A percentile compares a stretch with the other conserved stretches of the same genome.
Evolutionary conservation across 2,113 vertebrate species (phyloP).

Genomic region (Muntiacus reevesi): DNA sequence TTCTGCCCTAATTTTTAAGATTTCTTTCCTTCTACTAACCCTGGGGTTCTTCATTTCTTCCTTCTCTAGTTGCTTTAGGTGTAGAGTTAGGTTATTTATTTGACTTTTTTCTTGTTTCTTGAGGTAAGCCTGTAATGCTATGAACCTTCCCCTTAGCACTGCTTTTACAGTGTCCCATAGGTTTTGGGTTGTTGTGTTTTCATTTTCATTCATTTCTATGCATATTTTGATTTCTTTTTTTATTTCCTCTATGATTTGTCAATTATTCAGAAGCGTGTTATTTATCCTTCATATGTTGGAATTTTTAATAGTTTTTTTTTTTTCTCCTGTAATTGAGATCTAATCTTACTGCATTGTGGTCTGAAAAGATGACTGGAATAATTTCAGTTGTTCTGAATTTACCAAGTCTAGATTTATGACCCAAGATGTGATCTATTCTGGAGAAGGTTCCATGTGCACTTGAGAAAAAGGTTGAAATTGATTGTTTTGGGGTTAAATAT

Average conservation of each 20-base stretch:
- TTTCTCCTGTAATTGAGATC: neutral
- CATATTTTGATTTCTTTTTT: neutral
- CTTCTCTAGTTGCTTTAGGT: rapidly evolving
- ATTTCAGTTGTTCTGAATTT: neutral
- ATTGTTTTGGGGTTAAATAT: neutral
- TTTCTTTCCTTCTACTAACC: neutral
- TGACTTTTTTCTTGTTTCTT: neutral
- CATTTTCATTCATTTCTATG: neutral
- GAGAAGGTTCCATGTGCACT: neutral
- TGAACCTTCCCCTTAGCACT: neutral
- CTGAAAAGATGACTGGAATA: neutral
- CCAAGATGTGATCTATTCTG: neutral
- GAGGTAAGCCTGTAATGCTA: neutral
- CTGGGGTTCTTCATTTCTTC: neutral
- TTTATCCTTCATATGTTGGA: neutral
- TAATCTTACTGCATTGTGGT: neutral
- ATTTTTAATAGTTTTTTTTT: neutral
- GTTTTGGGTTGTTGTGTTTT: neutral
- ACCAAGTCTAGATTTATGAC: neutral
- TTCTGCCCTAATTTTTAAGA: neutral
- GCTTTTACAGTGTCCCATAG: neutral
- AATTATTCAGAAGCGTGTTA: neutral
- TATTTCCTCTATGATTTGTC: neutral
- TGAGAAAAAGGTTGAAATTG: neutral
- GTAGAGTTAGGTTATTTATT: neutral